These are phyloP conservation scores for Tuta absoluta DNA, from an alignment of 2,888 invertebrate genomes.

Conservation along the genomic window DNA sequence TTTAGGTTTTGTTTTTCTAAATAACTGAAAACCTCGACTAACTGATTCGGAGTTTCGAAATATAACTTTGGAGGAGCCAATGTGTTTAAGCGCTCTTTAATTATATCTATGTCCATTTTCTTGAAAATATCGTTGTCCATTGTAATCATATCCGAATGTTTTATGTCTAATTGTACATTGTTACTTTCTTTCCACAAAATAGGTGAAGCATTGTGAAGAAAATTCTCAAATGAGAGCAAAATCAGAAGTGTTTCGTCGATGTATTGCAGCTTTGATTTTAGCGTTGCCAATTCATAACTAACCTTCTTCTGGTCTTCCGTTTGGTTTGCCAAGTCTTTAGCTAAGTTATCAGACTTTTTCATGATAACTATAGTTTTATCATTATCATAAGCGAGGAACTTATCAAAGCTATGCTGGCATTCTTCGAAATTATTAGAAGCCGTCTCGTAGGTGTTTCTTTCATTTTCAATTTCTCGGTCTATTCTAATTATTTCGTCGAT, in stretches of 20 bases:
- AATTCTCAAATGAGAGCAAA: constrained; percentile 69
- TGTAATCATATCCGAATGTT: constrained; percentile 56
- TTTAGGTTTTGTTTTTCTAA: constrained; percentile 73
- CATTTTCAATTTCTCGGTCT: constrained; percentile 65
- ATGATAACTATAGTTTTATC: constrained; percentile 73
- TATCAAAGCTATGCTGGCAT: constrained; percentile 71
- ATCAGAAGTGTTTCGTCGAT: constrained; percentile 69
- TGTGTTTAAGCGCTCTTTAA: constrained; percentile 50
- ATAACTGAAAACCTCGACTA: constrained; percentile 59
- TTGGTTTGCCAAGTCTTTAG: constrained; percentile 62
- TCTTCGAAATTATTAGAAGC: constrained; percentile 68
- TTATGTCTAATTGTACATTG: constrained; percentile 51
- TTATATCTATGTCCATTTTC: constrained; percentile 50
- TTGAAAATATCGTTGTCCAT: constrained; percentile 61
- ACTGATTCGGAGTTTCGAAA: constrained; percentile 65
- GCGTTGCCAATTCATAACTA: constrained; percentile 64
- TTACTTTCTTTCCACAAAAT: constrained; percentile 67
- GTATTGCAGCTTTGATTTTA: constrained; percentile 72
- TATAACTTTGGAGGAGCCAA: constrained; percentile 63
- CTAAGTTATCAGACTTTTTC: constrained; percentile 68
- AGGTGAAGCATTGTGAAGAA: constrained; percentile 68
- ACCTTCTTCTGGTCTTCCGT: constrained; percentile 68
- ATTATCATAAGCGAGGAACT: constrained; percentile 72
- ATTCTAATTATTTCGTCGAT: constrained; percentile 71
- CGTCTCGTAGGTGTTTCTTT: constrained; percentile 60